Conservation (phyloP, 2,797 vertebrate species). For the Zenarchopterus dispar region DNA sequence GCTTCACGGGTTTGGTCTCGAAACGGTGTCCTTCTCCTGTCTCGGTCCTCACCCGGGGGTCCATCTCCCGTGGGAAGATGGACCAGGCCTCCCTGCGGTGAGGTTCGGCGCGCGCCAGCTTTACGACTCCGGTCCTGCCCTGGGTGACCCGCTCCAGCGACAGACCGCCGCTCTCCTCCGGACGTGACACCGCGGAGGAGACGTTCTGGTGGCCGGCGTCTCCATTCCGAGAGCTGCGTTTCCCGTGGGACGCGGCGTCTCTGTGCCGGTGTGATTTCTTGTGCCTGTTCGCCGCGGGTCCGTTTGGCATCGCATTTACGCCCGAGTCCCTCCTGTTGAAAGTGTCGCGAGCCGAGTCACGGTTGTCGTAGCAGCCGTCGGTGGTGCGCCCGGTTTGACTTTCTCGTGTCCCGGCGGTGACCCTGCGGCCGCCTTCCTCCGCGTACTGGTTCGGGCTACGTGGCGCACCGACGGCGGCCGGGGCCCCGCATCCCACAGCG, state of each 20-base stretch:
- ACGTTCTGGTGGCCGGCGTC: conserved; percentile 28
- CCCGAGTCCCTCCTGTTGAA: conserved; percentile 37
- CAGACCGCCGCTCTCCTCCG: conserved; percentile 35
- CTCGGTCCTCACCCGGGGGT: conserved; percentile 83
- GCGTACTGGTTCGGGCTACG: conserved; percentile 59
- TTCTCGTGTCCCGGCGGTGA: neutral
- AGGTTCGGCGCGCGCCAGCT: conserved; percentile 78
- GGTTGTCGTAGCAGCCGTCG: conserved; percentile 47
- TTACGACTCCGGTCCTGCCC: conserved; percentile 80
- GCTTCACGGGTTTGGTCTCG: conserved; percentile 65
- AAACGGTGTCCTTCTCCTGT: conserved; percentile 89
- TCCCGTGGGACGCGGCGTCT: conserved; percentile 32
- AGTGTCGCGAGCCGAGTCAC: conserved; percentile 31
- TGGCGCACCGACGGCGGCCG: conserved; percentile 58
- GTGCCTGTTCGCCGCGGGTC: conserved; percentile 32
- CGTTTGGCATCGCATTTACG: conserved; percentile 22
- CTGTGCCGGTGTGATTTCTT: conserved; percentile 39
- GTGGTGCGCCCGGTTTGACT: neutral
- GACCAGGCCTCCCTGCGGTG: conserved; percentile 89
- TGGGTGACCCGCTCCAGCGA: conserved; percentile 76
- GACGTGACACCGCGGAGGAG: conserved; percentile 4
- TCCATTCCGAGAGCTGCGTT: conserved; percentile 35
- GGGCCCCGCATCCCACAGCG: conserved; percentile 41
- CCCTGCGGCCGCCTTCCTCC: conserved; percentile 15
- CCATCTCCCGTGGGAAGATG: conserved; percentile 85